phyloP scores from a whole-genome alignment of 2,797 vertebrate genomes.

The Platalea minor region DNA sequence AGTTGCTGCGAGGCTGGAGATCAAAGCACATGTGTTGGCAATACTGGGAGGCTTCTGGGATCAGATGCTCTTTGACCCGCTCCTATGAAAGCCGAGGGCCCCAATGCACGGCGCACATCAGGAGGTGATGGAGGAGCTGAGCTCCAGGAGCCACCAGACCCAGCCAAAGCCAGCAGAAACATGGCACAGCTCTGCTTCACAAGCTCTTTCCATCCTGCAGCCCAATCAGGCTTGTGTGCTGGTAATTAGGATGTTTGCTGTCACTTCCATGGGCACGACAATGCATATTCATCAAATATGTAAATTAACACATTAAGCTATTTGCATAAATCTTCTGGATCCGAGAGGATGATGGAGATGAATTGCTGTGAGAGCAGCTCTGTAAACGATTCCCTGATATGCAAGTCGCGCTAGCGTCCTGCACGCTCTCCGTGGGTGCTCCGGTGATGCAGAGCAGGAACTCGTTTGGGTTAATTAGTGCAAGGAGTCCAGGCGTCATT shows the following conservation, averaged over 20 bases:
- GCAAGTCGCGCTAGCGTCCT: neutral
- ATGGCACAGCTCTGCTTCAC: neutral
- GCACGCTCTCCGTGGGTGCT: neutral
- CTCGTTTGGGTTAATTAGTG: neutral
- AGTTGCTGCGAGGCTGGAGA: neutral
- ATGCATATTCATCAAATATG: conserved; percentile 60
- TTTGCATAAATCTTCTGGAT: conserved; percentile 41
- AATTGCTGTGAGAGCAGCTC: neutral
- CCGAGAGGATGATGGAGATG: neutral
- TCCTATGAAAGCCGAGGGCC: neutral
- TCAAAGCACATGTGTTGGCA: neutral
- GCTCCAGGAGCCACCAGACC: neutral
- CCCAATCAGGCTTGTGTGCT: neutral
- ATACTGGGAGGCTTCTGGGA: neutral
- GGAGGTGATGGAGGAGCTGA: neutral
- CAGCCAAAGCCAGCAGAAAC: neutral
- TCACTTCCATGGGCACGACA: neutral
- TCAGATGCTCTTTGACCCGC: neutral
- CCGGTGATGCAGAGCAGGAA: neutral
- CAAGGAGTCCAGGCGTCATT: neutral
- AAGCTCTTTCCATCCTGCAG: neutral
- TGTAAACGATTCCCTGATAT: neutral
- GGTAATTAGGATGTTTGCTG: conserved; percentile 67
- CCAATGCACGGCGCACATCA: accelerated
- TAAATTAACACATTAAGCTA: conserved; percentile 9